Base-by-base conservation (phyloP, 2,888 invertebrate species). In the Aromia moschata region DNA sequence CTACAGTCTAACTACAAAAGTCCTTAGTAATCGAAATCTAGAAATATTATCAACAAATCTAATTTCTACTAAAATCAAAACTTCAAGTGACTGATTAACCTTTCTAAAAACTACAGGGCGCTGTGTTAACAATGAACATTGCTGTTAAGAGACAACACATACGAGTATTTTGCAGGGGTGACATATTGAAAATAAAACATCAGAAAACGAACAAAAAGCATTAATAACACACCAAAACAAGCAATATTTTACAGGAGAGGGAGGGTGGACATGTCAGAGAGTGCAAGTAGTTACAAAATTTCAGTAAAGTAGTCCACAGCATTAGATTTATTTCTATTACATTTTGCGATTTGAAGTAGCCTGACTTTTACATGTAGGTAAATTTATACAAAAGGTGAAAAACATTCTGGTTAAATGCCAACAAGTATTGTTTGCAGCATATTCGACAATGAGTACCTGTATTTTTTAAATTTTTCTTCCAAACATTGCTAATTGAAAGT, bases 91-190 rank as follows among this genome's bases (percentile, higher is more conserved):
- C 11, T 20, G 10, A 47, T 37, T 49, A 49, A 25, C n/a, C 37
- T 11, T 14, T 38, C 55, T 58, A 62, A 54, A 15, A 18, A 45
- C 59, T 60, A 60, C 56, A 53, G 45, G 52, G n/a, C 25, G 20
- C 25, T 31, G 49, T 58, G 58, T 58, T 56, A 62, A 53, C 53
- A 52, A 46, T 57, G 15, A 54, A 58, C 37, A 56, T 54, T 58
- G 59, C 57, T 55, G 52, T 53, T 46, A 64, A 59, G 53, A 38
- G 20, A 49, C 49, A 64, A 64, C 62, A 68, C 59, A 70, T 62
- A 70, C 11, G 11, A 7, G n/a, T n/a, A 33, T 33, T 64, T 70
- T 73, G 76, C 74, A 76, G 77, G 77, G 77, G 77, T 77, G 77
- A 77, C 77, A 77, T 72, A 67, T 77, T 76, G 75, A 76, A 71